phyloP scores from a whole-genome alignment of 2,113 vertebrate species.

The Epinephelus moara region DNA sequence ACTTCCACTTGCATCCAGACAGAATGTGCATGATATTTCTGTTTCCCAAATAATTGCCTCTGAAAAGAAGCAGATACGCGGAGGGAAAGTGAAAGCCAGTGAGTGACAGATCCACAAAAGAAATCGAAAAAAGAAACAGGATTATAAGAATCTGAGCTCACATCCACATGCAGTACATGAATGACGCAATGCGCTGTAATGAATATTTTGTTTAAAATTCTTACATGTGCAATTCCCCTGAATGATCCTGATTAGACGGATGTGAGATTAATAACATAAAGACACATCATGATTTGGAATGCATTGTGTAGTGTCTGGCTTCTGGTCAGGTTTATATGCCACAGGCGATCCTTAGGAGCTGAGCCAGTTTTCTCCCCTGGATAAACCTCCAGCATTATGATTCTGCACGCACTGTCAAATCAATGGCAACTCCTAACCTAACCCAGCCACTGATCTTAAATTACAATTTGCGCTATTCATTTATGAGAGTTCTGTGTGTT shows the following conservation, averaged over 20 bases:
- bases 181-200: constrained; percentile 44
- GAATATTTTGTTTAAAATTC: constrained; percentile 38
- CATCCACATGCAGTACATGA: constrained; percentile 1
- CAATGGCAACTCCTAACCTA: constrained; percentile 25
- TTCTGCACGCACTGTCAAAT: constrained; percentile 48
- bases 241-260: constrained; percentile 35
- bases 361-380: constrained; percentile 23
- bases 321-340: constrained; percentile 22
- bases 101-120: constrained; percentile 24
- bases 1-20: constrained; percentile 50
- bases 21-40: constrained; percentile 58
- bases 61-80: constrained; percentile 17
- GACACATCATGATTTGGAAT: constrained; percentile 33
- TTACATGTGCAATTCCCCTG: constrained; percentile 7
- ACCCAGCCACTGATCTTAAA: constrained; percentile 39
- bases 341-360: constrained; percentile 35
- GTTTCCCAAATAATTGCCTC: constrained; percentile 56
- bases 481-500: constrained; percentile 22
- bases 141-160: not conserved
- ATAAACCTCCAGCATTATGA: constrained; percentile 48
- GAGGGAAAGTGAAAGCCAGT: constrained; percentile 12
- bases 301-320: constrained; percentile 24
- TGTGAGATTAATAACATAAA: constrained; percentile 50
- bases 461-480: constrained; percentile 40
- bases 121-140: not conserved